phyloP scores from a whole-genome alignment of 2,888 invertebrate genomes.

The Halocaridina rubra region DNA sequence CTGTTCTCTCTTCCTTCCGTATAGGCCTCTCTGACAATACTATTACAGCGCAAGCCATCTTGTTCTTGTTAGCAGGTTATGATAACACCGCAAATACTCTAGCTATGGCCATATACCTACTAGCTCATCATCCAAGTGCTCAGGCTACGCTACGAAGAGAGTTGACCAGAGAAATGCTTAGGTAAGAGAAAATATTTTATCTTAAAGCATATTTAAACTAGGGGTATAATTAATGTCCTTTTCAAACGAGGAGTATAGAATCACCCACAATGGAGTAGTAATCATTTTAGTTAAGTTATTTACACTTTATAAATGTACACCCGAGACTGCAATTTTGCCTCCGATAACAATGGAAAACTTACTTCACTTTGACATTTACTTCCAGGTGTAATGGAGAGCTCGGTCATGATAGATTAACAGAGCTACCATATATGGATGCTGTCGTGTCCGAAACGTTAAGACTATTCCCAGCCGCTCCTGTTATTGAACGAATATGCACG shows the following conservation, averaged over 20 bases:
- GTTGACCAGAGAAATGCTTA: not conserved
- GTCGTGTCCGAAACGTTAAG: slow-evolving; percentile 51
- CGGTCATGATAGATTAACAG: not conserved
- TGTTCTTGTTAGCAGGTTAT: slow-evolving; percentile 61
- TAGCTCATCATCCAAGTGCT: slow-evolving; percentile 34
- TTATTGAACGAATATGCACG: slow-evolving; percentile 57
- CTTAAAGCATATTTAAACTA: too few species aligned
- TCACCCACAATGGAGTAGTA: not conserved
- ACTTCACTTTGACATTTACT: too few species aligned
- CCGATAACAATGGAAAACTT: too few species aligned
- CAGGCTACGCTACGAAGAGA: slow-evolving; percentile 52
- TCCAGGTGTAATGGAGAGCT: too few species aligned
- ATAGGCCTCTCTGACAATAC: slow-evolving; percentile 52
- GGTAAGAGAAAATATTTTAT: not conserved
- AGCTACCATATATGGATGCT: slow-evolving; percentile 43
- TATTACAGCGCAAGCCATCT: slow-evolving; percentile 57
- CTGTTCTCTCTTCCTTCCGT: too few species aligned
- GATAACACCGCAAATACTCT: slow-evolving; percentile 58
- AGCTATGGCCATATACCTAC: slow-evolving; percentile 49
- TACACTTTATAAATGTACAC: not conserved
- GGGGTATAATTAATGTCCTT: too few species aligned
- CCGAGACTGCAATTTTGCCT: too few species aligned
- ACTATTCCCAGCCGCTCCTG: slow-evolving; percentile 52
- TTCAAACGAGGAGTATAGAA: too few species aligned
- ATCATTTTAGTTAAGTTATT: not conserved